A percentile compares a stretch with the other conserved stretches of the same genome.
These are phyloP conservation scores for Ophion costatus DNA, from an alignment of 2,888 invertebrate species.

Conservation along the genomic window DNA sequence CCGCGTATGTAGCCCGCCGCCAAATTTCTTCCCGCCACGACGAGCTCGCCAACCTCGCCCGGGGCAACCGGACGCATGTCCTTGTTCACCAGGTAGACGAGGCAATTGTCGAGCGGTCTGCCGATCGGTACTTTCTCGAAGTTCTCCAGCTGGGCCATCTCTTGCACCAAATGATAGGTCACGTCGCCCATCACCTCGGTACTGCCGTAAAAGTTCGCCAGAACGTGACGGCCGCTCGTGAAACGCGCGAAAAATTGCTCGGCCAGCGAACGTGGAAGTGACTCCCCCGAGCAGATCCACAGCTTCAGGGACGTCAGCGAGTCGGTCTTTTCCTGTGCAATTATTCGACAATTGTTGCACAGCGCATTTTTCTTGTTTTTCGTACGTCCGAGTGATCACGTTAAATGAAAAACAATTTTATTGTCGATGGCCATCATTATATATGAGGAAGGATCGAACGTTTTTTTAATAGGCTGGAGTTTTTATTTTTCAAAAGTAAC, in stretches of 20 bases:
- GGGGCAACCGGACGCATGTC: constrained; percentile 89
- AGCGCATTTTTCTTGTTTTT: background rate
- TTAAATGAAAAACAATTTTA: background rate
- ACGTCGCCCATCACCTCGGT: constrained; percentile 97
- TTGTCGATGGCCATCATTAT: no score
- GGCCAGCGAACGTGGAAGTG: constrained; percentile 89
- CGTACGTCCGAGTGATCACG: background rate
- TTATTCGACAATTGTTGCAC: background rate
- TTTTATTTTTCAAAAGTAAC: no score
- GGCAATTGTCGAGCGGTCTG: constrained; percentile 91
- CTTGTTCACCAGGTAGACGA: constrained; percentile 91
- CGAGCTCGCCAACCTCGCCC: constrained; percentile 92
- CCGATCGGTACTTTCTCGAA: constrained; percentile 92
- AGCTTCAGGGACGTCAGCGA: constrained; percentile 87
- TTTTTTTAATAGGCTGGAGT: no score
- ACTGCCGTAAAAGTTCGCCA: constrained; percentile 96
- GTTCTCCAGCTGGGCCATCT: constrained; percentile 86
- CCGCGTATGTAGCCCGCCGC: constrained; percentile 92
- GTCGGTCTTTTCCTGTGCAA: constrained; percentile 83
- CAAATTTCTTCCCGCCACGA: constrained; percentile 92
- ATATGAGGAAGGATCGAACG: no score
- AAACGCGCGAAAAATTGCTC: constrained; percentile 91
- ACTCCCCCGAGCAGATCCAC: constrained; percentile 96
- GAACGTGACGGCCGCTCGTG: constrained; percentile 86
- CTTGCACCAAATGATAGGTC: constrained; percentile 89